These are phyloP conservation scores for Halcyon malimbica DNA, from an alignment of 2,113 vertebrate species.

Conservation along the genomic window DNA sequence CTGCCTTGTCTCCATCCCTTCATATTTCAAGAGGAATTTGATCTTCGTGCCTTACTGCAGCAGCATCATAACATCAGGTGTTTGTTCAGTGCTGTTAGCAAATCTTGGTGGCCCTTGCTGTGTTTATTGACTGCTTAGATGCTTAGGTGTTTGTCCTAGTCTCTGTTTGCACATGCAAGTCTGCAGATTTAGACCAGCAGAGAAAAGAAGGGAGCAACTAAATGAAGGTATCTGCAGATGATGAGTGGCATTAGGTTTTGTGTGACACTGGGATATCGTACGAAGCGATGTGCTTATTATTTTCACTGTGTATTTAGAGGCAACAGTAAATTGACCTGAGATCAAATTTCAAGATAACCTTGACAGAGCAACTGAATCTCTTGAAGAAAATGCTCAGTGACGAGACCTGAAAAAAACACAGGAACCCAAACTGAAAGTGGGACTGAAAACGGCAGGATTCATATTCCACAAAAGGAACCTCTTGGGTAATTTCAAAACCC, in stretches of 20 bases:
- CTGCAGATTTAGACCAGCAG: conserved; percentile 46
- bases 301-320: conserved; percentile 6
- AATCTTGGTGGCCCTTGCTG: conserved; percentile 31
- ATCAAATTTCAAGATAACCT: conserved; percentile 24
- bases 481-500: background rate
- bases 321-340: conserved; percentile 50
- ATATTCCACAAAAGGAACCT: background rate
- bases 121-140: conserved; percentile 61
- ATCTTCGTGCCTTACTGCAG: background rate
- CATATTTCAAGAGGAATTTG: conserved; percentile 47
- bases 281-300: accelerated
- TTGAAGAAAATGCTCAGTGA: background rate
- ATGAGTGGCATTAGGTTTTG: background rate
- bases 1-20: conserved; percentile 24
- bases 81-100: conserved; percentile 60
- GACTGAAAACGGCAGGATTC: background rate
- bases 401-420: background rate
- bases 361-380: background rate
- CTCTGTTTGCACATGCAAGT: conserved; percentile 55
- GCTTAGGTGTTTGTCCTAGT: conserved; percentile 29
- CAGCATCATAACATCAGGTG: conserved; percentile 31
- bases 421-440: background rate
- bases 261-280: background rate
- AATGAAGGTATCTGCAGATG: background rate
- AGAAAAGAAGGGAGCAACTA: background rate